A percentile compares a stretch with the other conserved stretches of the same genome.
phyloP scores from a whole-genome alignment of 2,888 invertebrate species.

The Zeuzera pyrina region DNA sequence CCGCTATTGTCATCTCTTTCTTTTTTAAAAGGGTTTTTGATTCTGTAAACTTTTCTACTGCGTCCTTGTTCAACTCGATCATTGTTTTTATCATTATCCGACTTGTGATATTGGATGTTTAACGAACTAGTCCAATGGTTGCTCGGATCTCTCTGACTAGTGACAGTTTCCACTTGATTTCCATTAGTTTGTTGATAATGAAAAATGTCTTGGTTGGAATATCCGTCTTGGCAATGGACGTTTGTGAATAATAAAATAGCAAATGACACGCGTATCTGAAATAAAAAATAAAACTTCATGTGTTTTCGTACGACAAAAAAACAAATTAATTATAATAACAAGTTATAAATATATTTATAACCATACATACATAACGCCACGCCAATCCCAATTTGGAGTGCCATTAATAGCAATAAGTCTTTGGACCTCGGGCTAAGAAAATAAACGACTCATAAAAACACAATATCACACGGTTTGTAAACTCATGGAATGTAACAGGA shows the following conservation, averaged over 20 bases:
- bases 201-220: slow-evolving; percentile 45
- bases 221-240: slow-evolving; percentile 54
- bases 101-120: slow-evolving; percentile 41
- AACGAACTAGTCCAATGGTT: slow-evolving; percentile 42
- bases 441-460: no score
- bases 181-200: slow-evolving; percentile 49
- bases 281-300: slow-evolving; percentile 29
- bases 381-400: no score
- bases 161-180: slow-evolving; percentile 39
- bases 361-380: no score
- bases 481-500: no score
- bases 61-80: slow-evolving; percentile 40
- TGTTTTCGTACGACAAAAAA: no score
- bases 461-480: no score
- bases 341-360: no score
- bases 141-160: slow-evolving; percentile 44
- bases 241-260: slow-evolving; percentile 38
- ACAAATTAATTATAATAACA: no score
- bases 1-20: slow-evolving; percentile 35
- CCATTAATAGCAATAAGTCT: no score
- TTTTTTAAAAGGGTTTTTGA: slow-evolving; percentile 60
- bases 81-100: slow-evolving; percentile 42
- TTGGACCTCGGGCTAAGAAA: no score
- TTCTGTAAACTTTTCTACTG: slow-evolving; percentile 51
- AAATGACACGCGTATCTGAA: slow-evolving; percentile 67